Base-by-base conservation (phyloP, 2,113 vertebrate genomes). In the Marcusenius ussheri region DNA sequence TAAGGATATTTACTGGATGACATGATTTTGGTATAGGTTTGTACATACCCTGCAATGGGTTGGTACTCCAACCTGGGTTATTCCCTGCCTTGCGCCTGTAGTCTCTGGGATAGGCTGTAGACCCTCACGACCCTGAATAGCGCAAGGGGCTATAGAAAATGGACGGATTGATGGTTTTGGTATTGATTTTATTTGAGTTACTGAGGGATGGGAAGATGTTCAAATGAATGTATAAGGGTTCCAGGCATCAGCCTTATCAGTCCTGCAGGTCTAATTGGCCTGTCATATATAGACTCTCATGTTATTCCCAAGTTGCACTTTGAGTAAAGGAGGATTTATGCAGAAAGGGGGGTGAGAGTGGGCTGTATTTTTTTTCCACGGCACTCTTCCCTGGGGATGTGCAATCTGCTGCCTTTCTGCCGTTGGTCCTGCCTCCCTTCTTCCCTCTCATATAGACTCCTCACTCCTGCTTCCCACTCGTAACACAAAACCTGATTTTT, bases 341-440 rank as follows among this genome's bases (percentile, higher is more conserved):
- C 27, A 58, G 24, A 88, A 47, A 42, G 24, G 19, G 42, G 42
- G 49, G 47, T 70, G 19, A 74, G 58, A 49, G 53, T 56, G 45
- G 24, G 58, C 51, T 88, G 45, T 89, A n/a, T 35, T 77, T 47
- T 56, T 87, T 91, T 83, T 91, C 39, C 39, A 62, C 88, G 5
- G 62, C 89, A 83, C 35, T 85, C 50, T 45, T 80, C 83, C 83
- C 45, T 46, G 51, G 80, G 51, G 89, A 13, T 85, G 39, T 58
- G 39, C 80, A 58, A 27, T 84, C 51, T 89, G 51, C 66, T 88
- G 90, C 87, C 45, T 91, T 21, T 91, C 39, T 70, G 56, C 70
- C 11, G 27, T 89, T 77, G 21, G 66, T 80, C 89, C 85, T 39
- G 13, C 85, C 49, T 77, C 31, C 45, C 27, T 86, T 8, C 1